Evolutionary conservation across 2,888 invertebrate genomes (phyloP), one percentile per base, ranked within the genome.

Genomic region (Andrena minutula): DNA sequence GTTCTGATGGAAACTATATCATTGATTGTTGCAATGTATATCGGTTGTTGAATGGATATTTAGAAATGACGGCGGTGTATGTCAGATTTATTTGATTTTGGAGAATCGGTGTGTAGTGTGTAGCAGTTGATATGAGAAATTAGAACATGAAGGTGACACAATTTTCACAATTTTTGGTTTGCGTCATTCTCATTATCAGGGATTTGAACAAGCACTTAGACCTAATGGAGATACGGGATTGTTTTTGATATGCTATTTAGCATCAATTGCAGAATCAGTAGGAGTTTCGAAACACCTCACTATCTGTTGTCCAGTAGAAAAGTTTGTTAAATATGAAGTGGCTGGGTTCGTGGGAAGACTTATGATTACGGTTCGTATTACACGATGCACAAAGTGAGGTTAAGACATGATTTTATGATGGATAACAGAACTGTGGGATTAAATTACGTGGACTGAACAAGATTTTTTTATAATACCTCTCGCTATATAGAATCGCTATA

Each of bases 201-300:
- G 20, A 20, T 20, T 63, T 12, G 63, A 41, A 41, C 26, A 26
- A 56, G 30, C 30, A 47, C 7, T 30, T 58, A 10, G 16, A 35
- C 35, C 53, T 28, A 23, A 47, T 23, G 61, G 70, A 76, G 72
- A 41, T 28, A 61, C 66, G 61, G 20, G 58, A 63, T 47, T 23
- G 66, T 64, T 82, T 58, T 66, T 77, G 72, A 71, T 30, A 32
- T 80, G 49, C 63, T 64, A 47, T 63, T 58, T 75, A 86, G 65
- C 51, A 79, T 69, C n/a, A 32, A 60, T 4, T 56, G 56, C 26
- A 56, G 56, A 26, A 56, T 56, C 10, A 26, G 20, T 56, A 23
- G 56, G 23, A 20, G 10, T 26, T 56, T 56, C 26, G 56, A 56
- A 56, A 26, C 56, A 10, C 10, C 4, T 56, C 23, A 56, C 10